Evolutionary conservation across 2,888 invertebrate species (phyloP), one percentile per base, ranked within the genome.

Genomic region (Rhopalosiphum nymphaeae): DNA sequence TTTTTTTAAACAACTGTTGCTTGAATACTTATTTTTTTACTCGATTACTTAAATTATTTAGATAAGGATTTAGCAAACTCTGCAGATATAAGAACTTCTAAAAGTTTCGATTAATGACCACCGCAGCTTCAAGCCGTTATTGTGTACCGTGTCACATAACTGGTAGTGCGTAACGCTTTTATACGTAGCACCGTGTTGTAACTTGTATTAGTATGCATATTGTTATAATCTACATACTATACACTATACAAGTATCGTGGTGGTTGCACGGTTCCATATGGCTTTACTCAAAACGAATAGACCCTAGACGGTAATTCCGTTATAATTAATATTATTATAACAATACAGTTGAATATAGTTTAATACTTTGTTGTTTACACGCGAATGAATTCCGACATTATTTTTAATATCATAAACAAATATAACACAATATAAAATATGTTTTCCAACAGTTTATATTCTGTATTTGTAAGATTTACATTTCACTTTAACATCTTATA

Each of bases 201-300:
- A 78, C 78, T 78, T 78, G 36, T 78, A 78, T 78, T 36, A 78
- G 78, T 78, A 78, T 21, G 21, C 21, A 78, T 78, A 78, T 78
- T 78, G 36, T 78, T 78, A 78, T 36, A 78, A 78, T 78, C 78
- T 36, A 36, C 36, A 36, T 3, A 21, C 53, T 53, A 53, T 53
- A 53, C 16, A 53, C 13, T 46, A 53, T 61, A 26, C 36, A 78
- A 36, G 36, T 78, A 78, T 36, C 78, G 78, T 9, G 36, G 21
- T 36, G 36, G 78, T 78, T 78, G 36, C 78, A 13, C 53, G 78
- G 36, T 78, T 78, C 36, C 78, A 42, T 78, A 78, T 78, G 78
- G 78, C 78, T 86, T 86, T 86, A 46, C 46, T 46, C 46, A 26
- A 86, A 86, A 29, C 86, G 29, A 86, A 86, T 86, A 29, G 86